Evolutionary conservation across 2,888 invertebrate genomes (phyloP).

Genomic region (Troglohyphantes excavatus): DNA sequence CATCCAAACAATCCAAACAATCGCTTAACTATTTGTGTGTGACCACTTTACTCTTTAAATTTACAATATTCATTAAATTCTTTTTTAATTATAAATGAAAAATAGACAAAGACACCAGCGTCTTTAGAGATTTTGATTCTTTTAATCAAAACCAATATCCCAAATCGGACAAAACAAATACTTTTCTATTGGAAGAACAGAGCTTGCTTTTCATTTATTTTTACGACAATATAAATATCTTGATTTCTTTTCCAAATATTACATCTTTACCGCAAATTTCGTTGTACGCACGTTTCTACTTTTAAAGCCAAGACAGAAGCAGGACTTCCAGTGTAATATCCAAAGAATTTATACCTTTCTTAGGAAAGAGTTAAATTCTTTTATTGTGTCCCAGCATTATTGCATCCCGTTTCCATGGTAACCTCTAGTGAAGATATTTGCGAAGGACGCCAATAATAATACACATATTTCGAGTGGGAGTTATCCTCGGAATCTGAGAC

Average conservation of each 20-base stretch:
- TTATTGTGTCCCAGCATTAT: slow-evolving; percentile 12
- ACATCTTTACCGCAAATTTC: slow-evolving; percentile 5
- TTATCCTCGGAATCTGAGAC: not conserved
- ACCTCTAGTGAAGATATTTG: not conserved
- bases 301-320: slow-evolving; percentile 7
- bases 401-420: not conserved
- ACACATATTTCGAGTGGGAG: not conserved
- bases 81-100: too few species aligned
- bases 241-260: not conserved
- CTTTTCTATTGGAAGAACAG: too few species aligned
- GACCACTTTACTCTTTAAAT: too few species aligned
- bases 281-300: not conserved
- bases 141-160: too few species aligned
- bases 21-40: too few species aligned
- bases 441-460: not conserved
- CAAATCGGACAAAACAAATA: too few species aligned
- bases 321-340: slow-evolving; percentile 9
- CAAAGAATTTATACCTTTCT: slow-evolving; percentile 26
- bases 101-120: too few species aligned
- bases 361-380: slow-evolving; percentile 3
- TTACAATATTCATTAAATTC: too few species aligned
- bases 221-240: slow-evolving; percentile 3
- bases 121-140: too few species aligned
- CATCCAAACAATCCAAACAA: too few species aligned
- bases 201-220: slow-evolving; percentile 8